phyloP scores from a whole-genome alignment of 2,888 invertebrate species.

The Trimorus sp. region DNA sequence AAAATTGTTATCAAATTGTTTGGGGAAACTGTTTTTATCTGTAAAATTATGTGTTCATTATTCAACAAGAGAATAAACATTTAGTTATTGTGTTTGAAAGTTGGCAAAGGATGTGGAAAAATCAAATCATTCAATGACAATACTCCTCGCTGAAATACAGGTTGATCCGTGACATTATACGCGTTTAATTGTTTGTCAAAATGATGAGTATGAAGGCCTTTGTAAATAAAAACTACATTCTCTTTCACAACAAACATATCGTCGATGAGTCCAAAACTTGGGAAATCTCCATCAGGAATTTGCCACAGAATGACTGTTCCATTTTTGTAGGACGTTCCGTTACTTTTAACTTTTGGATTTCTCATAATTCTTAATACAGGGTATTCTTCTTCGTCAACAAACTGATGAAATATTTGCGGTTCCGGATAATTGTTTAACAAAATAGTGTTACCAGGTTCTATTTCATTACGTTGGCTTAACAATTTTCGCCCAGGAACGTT shows the following conservation, averaged over 20 bases:
- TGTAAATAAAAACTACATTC: conserved; percentile 31
- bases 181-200: conserved; percentile 55
- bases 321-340: conserved; percentile 12
- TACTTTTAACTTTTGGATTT: conserved; percentile 9
- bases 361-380: conserved; percentile 13
- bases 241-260: conserved; percentile 51
- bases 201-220: conserved; percentile 32
- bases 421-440: conserved; percentile 49
- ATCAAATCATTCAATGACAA: conserved; percentile 22
- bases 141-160: background rate
- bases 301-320: conserved; percentile 37
- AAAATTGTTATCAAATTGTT: too few relatives aligned
- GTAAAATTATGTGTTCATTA: conserved; percentile 49
- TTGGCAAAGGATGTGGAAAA: conserved; percentile 51
- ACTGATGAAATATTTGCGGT: conserved; percentile 19
- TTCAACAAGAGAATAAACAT: conserved; percentile 47
- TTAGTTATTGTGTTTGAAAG: conserved; percentile 21
- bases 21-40: conserved; percentile 16
- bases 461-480: conserved; percentile 51
- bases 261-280: conserved; percentile 48
- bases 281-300: conserved; percentile 24
- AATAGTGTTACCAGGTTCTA: conserved; percentile 47
- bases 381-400: conserved; percentile 14
- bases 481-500: conserved; percentile 39
- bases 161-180: conserved; percentile 35